Base-by-base conservation (phyloP, 2,797 vertebrate genomes). In the Clarias fuscus region DNA sequence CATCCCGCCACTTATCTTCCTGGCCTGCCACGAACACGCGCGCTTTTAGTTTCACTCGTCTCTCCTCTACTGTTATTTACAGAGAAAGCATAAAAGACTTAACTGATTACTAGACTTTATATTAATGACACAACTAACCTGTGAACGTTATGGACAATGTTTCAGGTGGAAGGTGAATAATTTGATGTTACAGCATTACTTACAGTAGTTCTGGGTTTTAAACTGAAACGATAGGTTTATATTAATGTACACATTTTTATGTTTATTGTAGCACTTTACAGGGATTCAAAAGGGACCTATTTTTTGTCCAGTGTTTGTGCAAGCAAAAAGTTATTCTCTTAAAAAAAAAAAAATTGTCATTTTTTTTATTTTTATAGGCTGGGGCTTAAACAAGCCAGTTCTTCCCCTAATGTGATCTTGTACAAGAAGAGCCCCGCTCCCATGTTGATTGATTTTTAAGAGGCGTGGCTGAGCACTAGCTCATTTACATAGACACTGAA, bases 1-100 rank as follows among this genome's bases (percentile, higher is more conserved):
- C 71, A 67, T 82, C 64, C 30, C 53, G 48, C 56, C 85, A 76
- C 59, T 82, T 76, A 73, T 40, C 62, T 43, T 56, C 22, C 48
- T 65, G 68, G 68, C 61, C 33, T 40, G 40, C 40, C 76, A 37
- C 59, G 48, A 17, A 61, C 20, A 3, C 78, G 2, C 6, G 37
- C 37, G 37, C 37, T 65, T 48, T 65, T n/a, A 40, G 33, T 2
- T 80, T 43, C 7, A 8, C 59, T 18, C 61, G 18, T 64, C 37
- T 27, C 0, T 65, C 18, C 56, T 59, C 24, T 61, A n/a, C 37
- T 62, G 33, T 62, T 40, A 37, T 64, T 64, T 61, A 64, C 61
- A 5, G 43, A 43, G 6, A 22, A 3, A n/a, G 7, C 20, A 14
- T 59, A 22, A 56, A 33, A 17, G 0, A 30, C 68, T 75, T 10